Conservation (phyloP, 1,140 invertebrate species). For the Aphaenogaster floridana region DNA sequence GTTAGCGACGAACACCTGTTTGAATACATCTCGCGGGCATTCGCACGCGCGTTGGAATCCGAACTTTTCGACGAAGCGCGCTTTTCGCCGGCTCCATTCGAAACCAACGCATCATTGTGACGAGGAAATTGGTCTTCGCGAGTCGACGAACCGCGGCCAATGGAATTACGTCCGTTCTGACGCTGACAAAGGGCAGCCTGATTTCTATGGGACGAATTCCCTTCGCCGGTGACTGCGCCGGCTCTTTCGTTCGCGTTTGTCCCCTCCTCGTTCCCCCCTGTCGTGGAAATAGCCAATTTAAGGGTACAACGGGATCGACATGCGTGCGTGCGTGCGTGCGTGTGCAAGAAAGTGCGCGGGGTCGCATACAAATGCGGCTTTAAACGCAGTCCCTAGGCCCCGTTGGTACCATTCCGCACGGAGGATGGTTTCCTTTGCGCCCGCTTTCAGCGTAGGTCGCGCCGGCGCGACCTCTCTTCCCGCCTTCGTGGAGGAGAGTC, state of each 20-base stretch:
- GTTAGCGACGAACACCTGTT: background rate
- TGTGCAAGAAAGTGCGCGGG: constrained; percentile 52
- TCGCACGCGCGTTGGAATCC: constrained; percentile 19
- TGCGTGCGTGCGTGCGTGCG: constrained; percentile 38
- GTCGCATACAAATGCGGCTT: constrained; percentile 67
- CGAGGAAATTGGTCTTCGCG: constrained; percentile 57
- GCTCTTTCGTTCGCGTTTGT: constrained; percentile 52
- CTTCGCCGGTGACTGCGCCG: constrained; percentile 28
- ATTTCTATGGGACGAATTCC: constrained; percentile 57
- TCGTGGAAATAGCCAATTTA: constrained; percentile 70
- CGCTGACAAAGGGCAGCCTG: constrained; percentile 48
- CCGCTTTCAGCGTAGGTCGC: constrained; percentile 70
- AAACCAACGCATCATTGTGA: constrained; percentile 47
- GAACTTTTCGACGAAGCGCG: constrained; percentile 27
- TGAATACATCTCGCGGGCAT: background rate
- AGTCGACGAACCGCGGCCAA: constrained; percentile 45
- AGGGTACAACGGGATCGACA: constrained; percentile 67
- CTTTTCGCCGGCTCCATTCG: constrained; percentile 22
- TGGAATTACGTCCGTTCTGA: constrained; percentile 53
- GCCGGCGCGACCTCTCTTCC: constrained; percentile 66
- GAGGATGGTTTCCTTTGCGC: constrained; percentile 48
- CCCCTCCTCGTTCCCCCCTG: background rate
- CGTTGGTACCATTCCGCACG: constrained; percentile 66
- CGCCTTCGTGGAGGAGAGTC: constrained; percentile 49
- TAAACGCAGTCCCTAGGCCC: constrained; percentile 54